Percentiles rank a stretch among this genome's conserved stretches.
These are phyloP conservation scores for Megaustenia siamemsis DNA, from an alignment of 2,888 invertebrate species.

Conservation along the genomic window DNA sequence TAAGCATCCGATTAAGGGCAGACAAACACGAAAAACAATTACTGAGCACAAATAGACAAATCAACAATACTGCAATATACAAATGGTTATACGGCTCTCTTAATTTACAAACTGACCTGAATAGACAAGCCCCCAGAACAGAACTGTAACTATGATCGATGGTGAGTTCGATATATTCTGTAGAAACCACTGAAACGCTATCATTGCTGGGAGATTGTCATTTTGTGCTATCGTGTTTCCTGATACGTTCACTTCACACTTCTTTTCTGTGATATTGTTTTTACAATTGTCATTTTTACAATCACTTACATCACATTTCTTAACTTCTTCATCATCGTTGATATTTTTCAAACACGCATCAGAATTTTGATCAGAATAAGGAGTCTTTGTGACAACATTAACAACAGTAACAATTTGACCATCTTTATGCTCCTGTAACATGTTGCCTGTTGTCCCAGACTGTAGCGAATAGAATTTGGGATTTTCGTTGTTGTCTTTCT, in stretches of 20 bases:
- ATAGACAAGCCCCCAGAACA: conserved; percentile 54
- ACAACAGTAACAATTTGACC: not conserved
- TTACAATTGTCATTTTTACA: too few relatives aligned
- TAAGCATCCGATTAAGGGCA: too few relatives aligned
- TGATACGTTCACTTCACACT: too few relatives aligned
- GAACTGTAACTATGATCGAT: conserved; percentile 42
- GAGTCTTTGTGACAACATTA: not conserved
- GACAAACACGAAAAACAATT: too few relatives aligned
- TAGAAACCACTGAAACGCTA: conserved; percentile 49
- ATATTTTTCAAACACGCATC: not conserved
- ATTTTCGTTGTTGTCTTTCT: not conserved
- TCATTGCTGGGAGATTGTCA: not conserved
- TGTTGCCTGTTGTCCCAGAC: not conserved
- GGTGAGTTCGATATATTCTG: conserved; percentile 47
- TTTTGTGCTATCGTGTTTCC: not conserved
- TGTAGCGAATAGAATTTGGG: not conserved
- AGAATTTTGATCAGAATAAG: not conserved
- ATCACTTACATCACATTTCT: not conserved
- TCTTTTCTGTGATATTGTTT: not conserved
- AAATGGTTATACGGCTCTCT: too few relatives aligned
- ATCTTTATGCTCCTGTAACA: not conserved
- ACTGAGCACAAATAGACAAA: too few relatives aligned
- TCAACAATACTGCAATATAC: too few relatives aligned
- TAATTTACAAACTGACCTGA: conserved; percentile 19
- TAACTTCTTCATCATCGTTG: not conserved